phyloP scores from a whole-genome alignment of 2,888 invertebrate species.

The Megalurothrips usitatus region DNA sequence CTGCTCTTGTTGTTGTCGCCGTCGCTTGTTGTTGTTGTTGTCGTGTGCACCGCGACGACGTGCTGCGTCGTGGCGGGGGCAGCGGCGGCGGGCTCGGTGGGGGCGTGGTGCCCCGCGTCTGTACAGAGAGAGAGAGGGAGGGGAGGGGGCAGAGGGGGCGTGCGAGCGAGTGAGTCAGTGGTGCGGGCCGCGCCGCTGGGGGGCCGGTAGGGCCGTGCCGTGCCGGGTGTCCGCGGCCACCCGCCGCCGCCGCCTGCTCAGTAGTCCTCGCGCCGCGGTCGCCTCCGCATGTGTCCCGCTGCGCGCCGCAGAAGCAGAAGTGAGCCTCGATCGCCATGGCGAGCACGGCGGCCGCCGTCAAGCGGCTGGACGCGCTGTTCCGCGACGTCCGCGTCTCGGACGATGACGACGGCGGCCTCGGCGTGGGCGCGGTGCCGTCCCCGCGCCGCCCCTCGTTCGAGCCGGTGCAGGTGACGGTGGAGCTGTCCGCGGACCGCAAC shows the following conservation, averaged over 20 bases:
- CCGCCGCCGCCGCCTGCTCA: not conserved
- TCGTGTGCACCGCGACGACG: too few species aligned
- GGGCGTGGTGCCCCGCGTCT: too few species aligned
- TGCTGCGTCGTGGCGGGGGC: too few species aligned
- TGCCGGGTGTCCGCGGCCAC: not conserved
- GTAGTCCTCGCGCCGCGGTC: not conserved
- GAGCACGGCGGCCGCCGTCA: conserved; percentile 56
- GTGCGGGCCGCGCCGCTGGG: not conserved
- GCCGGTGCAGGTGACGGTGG: conserved; percentile 47
- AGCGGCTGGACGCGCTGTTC: conserved; percentile 68
- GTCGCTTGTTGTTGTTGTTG: too few species aligned
- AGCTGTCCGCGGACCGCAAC: conserved; percentile 53
- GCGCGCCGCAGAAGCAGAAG: not conserved
- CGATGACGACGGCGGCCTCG: conserved; percentile 47
- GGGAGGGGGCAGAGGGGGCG: not conserved
- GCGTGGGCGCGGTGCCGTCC: conserved; percentile 35
- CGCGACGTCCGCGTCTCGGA: conserved; percentile 58
- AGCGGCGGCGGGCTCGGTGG: too few species aligned
- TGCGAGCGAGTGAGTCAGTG: not conserved
- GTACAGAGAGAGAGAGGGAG: too few species aligned
- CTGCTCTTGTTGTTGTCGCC: too few species aligned
- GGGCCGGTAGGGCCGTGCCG: not conserved
- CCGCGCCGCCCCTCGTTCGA: conserved; percentile 35
- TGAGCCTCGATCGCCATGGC: not conserved
- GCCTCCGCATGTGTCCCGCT: not conserved